These are phyloP conservation scores for Podargus strigoides DNA, from an alignment of 2,797 vertebrate species.

Conservation along the genomic window DNA sequence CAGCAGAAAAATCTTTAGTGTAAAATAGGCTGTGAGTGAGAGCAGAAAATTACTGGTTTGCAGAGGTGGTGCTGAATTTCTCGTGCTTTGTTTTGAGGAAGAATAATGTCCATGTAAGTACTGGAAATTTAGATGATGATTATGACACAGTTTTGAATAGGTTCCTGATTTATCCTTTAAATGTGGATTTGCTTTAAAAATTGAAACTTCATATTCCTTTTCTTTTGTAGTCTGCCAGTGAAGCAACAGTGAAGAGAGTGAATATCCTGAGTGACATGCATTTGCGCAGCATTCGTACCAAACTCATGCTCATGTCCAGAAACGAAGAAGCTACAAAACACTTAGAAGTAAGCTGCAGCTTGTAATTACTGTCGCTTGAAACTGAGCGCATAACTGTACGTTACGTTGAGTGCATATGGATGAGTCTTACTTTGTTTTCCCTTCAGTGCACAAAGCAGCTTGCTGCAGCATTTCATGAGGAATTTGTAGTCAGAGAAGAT, in stretches of 20 bases:
- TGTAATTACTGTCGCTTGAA: background rate
- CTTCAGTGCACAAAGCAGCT: constrained; percentile 92
- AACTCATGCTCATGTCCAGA: constrained; percentile 96
- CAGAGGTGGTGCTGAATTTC: background rate
- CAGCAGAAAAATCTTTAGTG: background rate
- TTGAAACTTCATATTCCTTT: background rate
- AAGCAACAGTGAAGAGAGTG: constrained; percentile 92
- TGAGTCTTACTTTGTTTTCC: background rate
- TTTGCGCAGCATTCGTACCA: constrained; percentile 95
- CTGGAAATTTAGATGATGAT: background rate
- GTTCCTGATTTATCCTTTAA: background rate
- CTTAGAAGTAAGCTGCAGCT: constrained; percentile 85
- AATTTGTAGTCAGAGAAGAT: constrained; percentile 92
- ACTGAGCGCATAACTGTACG: background rate
- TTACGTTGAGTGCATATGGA: background rate
- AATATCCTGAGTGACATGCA: constrained; percentile 98
- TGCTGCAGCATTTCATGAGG: constrained; percentile 96
- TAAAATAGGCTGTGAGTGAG: background rate
- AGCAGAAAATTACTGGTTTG: background rate
- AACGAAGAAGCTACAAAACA: constrained; percentile 98
- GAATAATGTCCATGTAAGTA: background rate
- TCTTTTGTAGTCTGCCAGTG: constrained; percentile 85
- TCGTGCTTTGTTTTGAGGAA: background rate
- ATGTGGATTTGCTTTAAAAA: background rate
- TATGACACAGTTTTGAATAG: background rate